phyloP scores from a whole-genome alignment of 2,797 vertebrate species.

The Syncerus caffer region DNA sequence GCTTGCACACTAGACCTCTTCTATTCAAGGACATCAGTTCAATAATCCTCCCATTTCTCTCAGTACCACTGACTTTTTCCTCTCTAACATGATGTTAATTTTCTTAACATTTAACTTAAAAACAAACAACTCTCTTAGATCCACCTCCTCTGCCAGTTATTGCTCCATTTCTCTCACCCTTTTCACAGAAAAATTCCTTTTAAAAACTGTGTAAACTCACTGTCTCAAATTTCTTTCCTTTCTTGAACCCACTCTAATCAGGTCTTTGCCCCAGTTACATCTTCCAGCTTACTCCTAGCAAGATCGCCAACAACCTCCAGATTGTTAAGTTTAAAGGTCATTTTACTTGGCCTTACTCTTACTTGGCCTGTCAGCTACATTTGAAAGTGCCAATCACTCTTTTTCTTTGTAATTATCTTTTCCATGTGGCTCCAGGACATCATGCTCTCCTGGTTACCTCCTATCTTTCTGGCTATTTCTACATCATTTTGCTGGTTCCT shows the following conservation, averaged over 20 bases:
- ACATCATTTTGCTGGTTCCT: neutral
- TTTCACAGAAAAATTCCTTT: neutral
- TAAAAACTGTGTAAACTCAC: neutral
- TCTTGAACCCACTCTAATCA: neutral
- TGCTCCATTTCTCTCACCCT: neutral
- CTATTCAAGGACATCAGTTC: neutral
- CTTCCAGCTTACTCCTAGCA: neutral
- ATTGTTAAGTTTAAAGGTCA: neutral
- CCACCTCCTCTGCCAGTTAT: neutral
- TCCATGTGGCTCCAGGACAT: neutral
- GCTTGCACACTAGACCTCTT: neutral
- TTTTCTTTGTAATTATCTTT: neutral
- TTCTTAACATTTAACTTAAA: neutral
- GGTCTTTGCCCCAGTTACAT: neutral
- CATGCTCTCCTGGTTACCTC: neutral
- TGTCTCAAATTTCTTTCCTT: neutral
- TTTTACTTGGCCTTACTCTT: neutral
- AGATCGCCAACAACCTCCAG: neutral
- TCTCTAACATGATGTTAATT: neutral
- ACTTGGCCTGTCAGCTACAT: neutral
- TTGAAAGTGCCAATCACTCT: neutral
- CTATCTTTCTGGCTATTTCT: neutral
- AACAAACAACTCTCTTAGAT: neutral
- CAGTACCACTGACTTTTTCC: neutral
- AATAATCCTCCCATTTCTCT: neutral